Percentiles rank a stretch among this genome's conserved stretches.
Conservation (phyloP, 2,797 vertebrate species). For the Pempheris klunzingeri region DNA sequence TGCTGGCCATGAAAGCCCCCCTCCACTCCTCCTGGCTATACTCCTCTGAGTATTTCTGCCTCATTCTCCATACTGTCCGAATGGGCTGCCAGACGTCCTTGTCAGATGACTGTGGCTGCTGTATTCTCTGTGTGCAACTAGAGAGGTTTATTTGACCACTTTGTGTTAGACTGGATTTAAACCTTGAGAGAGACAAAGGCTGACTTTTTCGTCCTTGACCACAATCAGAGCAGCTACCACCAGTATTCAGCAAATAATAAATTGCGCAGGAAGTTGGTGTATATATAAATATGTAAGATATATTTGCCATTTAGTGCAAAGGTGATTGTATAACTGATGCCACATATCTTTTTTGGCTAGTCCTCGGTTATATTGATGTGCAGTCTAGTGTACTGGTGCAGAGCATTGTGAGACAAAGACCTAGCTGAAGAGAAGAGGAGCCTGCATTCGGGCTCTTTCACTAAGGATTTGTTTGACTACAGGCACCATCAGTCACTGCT, state of each 20-base stretch:
- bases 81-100: constrained; percentile 43
- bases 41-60: constrained; percentile 65
- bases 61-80: constrained; percentile 60
- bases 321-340: constrained; percentile 41
- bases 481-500: constrained; percentile 75
- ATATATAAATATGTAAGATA: constrained; percentile 37
- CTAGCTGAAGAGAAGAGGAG: constrained; percentile 31
- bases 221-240: constrained; percentile 36
- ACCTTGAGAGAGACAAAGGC: constrained; percentile 21
- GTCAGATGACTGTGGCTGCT: constrained; percentile 59
- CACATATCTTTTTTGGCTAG: constrained; percentile 32
- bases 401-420: constrained; percentile 60
- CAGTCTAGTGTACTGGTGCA: constrained; percentile 46
- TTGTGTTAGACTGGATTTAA: constrained; percentile 41
- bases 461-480: constrained; percentile 69
- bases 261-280: constrained; percentile 36
- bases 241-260: constrained; percentile 66
- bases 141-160: constrained; percentile 38
- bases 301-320: constrained; percentile 50
- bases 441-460: constrained; percentile 57
- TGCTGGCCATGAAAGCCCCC: neutral
- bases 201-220: constrained; percentile 64
- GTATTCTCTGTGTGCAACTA: constrained; percentile 32
- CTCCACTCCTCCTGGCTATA: constrained; percentile 11
- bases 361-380: constrained; percentile 56